phyloP scores from a whole-genome alignment of 1,140 invertebrate genomes.

The Hetaerina americana region DNA sequence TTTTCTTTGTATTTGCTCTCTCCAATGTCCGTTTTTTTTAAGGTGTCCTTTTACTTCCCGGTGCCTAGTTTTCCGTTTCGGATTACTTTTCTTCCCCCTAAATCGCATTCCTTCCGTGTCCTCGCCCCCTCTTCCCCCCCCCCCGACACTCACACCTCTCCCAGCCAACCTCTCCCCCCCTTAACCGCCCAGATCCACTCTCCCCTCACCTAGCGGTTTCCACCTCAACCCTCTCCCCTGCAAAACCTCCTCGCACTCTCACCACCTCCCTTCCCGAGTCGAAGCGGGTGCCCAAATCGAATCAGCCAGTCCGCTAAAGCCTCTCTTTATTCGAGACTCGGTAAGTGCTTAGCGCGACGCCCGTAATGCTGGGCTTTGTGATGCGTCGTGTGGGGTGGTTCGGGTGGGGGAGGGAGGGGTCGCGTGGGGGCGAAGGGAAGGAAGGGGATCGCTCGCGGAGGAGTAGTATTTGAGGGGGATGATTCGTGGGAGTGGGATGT shows the following conservation, averaged over 20 bases:
- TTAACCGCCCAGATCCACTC: not conserved
- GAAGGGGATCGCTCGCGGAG: not conserved
- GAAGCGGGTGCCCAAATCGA: slow-evolving; percentile 1
- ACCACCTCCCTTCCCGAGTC: not conserved
- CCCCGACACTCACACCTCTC: not conserved
- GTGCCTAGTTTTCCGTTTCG: no score
- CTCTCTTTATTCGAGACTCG: slow-evolving; percentile 2
- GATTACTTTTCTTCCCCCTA: no score
- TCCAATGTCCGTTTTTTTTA: no score
- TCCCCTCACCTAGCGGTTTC: no score
- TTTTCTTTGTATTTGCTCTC: no score
- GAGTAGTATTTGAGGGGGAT: no score
- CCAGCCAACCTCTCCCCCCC: not conserved
- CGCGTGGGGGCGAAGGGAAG: not conserved
- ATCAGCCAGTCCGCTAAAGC: slow-evolving; percentile 6
- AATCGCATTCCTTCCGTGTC: not conserved
- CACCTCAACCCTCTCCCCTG: no score
- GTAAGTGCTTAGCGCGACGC: slow-evolving; percentile 8
- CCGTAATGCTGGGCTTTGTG: slow-evolving; percentile 7
- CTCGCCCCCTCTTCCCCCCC: not conserved
- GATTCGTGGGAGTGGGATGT: no score
- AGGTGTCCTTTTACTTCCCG: no score
- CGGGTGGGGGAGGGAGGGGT: not conserved
- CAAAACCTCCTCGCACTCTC: not conserved
- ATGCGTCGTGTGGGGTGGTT: not conserved